Evolutionary conservation across 53 echinoderm and acorn worm genomes (phyloP).

Genomic region (Antedon mediterranea): DNA sequence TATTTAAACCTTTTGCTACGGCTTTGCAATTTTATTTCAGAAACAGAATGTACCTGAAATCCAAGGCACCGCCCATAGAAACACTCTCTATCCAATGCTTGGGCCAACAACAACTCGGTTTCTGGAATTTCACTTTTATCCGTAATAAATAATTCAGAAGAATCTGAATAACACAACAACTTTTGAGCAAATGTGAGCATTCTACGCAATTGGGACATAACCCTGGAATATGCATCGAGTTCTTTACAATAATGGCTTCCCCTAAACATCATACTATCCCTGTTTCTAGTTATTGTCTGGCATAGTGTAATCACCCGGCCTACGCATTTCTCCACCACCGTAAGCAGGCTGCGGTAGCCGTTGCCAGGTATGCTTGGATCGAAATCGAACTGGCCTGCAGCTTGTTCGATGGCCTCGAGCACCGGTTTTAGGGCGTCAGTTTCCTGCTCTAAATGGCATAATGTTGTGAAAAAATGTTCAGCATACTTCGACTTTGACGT

Average conservation of each 20-base stretch:
- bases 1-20: too few species aligned
- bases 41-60: conserved; percentile 53
- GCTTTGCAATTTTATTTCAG: neutral
- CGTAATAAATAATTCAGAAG: conserved; percentile 55
- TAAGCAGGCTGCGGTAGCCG: conserved; percentile 87
- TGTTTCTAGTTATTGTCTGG: conserved; percentile 40
- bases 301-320: conserved; percentile 48
- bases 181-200: conserved; percentile 82
- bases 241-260: conserved; percentile 57
- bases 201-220: conserved; percentile 62
- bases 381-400: conserved; percentile 65
- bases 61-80: conserved; percentile 93
- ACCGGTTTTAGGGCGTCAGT: conserved; percentile 78
- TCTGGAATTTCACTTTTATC: conserved; percentile 51
- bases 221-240: conserved; percentile 64
- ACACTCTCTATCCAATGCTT: conserved; percentile 89
- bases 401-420: conserved; percentile 62
- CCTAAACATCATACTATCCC: conserved; percentile 72
- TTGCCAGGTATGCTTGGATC: conserved; percentile 65
- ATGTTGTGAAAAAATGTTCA: conserved; percentile 60
- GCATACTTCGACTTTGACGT: conserved; percentile 45
- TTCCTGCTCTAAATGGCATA: conserved; percentile 81
- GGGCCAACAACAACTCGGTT: conserved; percentile 69
- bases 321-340: conserved; percentile 75
- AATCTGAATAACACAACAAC: conserved; percentile 62